Evolutionary conservation across 2,797 vertebrate genomes (phyloP).

Genomic region (Microcaecilia unicolor): DNA sequence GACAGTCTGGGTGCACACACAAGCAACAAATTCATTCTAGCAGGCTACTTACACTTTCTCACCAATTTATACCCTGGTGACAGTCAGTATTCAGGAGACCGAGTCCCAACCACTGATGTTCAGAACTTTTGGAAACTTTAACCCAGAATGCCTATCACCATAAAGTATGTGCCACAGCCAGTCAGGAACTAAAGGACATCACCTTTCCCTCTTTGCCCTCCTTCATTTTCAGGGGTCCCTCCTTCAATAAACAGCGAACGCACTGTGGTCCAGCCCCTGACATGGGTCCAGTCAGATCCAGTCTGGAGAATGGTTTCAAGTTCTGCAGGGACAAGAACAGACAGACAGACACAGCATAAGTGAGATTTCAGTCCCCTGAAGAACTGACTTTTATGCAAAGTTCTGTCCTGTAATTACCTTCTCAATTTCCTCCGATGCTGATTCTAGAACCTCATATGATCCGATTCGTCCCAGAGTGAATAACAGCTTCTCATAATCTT

Average conservation of each 20-base stretch:
- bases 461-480: slow-evolving; percentile 59
- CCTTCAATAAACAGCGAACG: slow-evolving; percentile 60
- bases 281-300: slow-evolving; percentile 62
- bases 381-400: no score
- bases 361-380: no score
- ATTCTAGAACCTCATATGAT: slow-evolving; percentile 59
- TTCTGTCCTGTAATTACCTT: slow-evolving; percentile 58
- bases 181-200: neutral
- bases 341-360: neutral
- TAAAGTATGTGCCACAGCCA: neutral
- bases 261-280: slow-evolving; percentile 41
- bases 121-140: neutral
- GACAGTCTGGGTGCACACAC: no score
- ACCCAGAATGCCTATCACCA: neutral
- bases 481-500: slow-evolving; percentile 55
- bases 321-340: no score
- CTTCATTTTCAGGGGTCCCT: slow-evolving; percentile 59
- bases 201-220: slow-evolving; percentile 73
- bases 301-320: slow-evolving; percentile 51
- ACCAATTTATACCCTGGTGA: no score
- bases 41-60: no score
- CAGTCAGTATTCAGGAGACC: no score
- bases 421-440: slow-evolving; percentile 69
- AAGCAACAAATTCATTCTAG: no score
- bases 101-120: no score